Evolutionary conservation across 2,888 invertebrate species (phyloP).

Genomic region (Mesodorylaimus sp.): DNA sequence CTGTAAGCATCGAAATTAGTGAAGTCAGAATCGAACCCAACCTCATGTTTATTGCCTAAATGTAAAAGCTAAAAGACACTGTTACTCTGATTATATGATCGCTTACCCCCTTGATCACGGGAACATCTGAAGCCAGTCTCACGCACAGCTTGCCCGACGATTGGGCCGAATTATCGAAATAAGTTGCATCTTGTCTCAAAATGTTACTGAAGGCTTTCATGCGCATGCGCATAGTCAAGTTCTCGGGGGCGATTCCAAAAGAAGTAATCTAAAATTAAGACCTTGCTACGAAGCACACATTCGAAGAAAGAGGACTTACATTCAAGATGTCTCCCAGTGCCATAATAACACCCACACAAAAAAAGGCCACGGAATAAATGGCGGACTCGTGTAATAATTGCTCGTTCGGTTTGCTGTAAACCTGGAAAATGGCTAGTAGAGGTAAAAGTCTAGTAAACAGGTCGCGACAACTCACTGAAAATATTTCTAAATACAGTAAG

Average conservation of each 20-base stretch:
- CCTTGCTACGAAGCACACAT: too few species aligned
- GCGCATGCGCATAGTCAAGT: conserved; percentile 31
- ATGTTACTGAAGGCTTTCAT: conserved; percentile 33
- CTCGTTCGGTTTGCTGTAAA: conserved; percentile 34
- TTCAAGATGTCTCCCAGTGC: conserved; percentile 33
- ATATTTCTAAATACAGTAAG: conserved; percentile 34
- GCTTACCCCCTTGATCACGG: conserved; percentile 34
- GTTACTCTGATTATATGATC: too few species aligned
- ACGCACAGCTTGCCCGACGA: conserved; percentile 32
- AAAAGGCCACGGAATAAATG: conserved; percentile 40
- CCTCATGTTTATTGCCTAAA: conserved; percentile 33
- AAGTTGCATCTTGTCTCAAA: conserved; percentile 33
- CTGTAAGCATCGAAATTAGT: conserved; percentile 30
- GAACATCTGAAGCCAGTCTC: conserved; percentile 34
- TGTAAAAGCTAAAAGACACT: too few species aligned
- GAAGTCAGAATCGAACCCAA: conserved; percentile 32
- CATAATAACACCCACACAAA: conserved; percentile 33
- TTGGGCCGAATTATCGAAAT: conserved; percentile 33
- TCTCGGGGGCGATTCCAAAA: conserved; percentile 30
- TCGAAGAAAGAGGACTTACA: too few species aligned
- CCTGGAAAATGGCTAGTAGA: conserved; percentile 30
- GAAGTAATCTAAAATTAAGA: conserved; percentile 20
- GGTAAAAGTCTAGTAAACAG: too few species aligned
- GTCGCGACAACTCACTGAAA: conserved; percentile 17
- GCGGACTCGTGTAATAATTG: conserved; percentile 31